phyloP scores from a whole-genome alignment of 2,797 vertebrate genomes.

The Netta rufina region DNA sequence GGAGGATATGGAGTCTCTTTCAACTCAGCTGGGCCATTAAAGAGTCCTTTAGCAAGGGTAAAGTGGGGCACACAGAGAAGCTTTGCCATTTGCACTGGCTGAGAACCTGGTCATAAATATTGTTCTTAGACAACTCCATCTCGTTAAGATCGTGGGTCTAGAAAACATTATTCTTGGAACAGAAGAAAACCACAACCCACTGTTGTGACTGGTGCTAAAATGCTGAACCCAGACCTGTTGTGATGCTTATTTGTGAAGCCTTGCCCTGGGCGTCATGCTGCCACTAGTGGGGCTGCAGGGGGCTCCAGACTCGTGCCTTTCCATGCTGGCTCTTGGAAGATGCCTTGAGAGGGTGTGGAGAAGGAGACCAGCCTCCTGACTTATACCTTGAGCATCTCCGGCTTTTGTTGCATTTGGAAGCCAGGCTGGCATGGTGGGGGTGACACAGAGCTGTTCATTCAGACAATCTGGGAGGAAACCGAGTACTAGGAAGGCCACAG shows the following conservation, averaged over 20 bases:
- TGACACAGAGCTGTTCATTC: not conserved
- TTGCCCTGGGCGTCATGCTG: accelerated
- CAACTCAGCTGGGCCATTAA: not conserved
- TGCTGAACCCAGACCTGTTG: not conserved
- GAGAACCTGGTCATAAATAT: not conserved
- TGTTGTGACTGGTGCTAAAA: not conserved
- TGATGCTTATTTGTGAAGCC: not conserved
- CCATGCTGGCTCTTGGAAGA: not conserved
- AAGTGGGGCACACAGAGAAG: not conserved
- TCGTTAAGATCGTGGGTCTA: not conserved
- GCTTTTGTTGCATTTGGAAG: not conserved
- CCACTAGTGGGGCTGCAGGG: too few species aligned
- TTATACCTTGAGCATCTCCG: not conserved
- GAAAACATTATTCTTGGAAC: not conserved
- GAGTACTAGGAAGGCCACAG: accelerated
- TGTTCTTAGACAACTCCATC: not conserved
- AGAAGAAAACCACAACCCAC: not conserved
- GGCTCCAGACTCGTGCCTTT: not conserved
- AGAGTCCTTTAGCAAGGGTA: not conserved
- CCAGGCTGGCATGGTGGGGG: not conserved
- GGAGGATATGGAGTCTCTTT: not conserved
- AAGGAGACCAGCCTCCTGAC: not conserved
- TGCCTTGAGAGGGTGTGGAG: not conserved
- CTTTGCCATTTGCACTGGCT: not conserved
- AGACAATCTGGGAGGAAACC: not conserved